A percentile compares a stretch with the other conserved stretches of the same genome.
Conservation (phyloP, 1,140 invertebrate species). For the Pseudomyrmex flavicornis region DNA sequence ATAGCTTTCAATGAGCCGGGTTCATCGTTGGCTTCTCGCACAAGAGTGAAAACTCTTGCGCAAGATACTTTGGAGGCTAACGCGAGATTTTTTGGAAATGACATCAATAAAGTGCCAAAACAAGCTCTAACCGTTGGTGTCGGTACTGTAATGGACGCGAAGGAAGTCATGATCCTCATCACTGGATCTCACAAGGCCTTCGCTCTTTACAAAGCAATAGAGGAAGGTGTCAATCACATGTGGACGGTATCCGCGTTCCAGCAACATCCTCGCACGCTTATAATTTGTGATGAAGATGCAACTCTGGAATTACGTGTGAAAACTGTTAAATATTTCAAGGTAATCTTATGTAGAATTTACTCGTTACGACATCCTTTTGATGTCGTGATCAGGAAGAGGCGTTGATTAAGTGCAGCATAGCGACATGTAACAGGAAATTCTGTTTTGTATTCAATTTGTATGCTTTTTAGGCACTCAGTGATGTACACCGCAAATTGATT, state of each 20-base stretch:
- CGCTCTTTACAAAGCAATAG: conserved; percentile 97
- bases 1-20: conserved; percentile 99
- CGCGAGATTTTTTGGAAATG: conserved; percentile 98
- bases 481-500: conserved; percentile 90
- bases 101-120: conserved; percentile 96
- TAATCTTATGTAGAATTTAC: conserved; percentile 77
- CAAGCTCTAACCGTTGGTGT: conserved; percentile 99
- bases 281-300: conserved; percentile 99
- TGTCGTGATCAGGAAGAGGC: too few relatives aligned
- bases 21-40: conserved; percentile 96
- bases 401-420: too few relatives aligned
- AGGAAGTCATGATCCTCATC: conserved; percentile 99
- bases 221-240: conserved; percentile 99
- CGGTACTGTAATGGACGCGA: conserved; percentile 99
- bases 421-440: not conserved
- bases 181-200: conserved; percentile 99
- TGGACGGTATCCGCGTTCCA: conserved; percentile 99
- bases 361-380: too few relatives aligned
- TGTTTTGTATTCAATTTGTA: conserved; percentile 67
- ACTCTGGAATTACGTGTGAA: conserved; percentile 98
- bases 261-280: conserved; percentile 95
- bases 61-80: conserved; percentile 98
- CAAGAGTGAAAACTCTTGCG: conserved; percentile 97
- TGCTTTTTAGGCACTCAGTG: conserved; percentile 88
- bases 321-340: conserved; percentile 99